phyloP scores from a whole-genome alignment of 2,797 vertebrate species.

The Neosalanx taihuensis region DNA sequence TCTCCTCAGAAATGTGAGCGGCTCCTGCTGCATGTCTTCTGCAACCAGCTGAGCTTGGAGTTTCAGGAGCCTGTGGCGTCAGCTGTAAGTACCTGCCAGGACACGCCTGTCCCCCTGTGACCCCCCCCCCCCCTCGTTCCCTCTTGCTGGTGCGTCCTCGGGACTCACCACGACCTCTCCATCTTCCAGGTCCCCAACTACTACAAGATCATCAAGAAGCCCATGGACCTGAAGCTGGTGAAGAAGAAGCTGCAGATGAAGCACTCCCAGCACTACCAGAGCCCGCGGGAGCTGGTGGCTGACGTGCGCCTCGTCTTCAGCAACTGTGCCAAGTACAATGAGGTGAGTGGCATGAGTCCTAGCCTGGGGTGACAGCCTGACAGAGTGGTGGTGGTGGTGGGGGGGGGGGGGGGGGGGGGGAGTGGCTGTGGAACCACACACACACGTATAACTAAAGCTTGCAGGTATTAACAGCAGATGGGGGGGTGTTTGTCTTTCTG shows the following conservation, averaged over 20 bases:
- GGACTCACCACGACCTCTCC: neutral
- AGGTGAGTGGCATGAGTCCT: constrained; percentile 88
- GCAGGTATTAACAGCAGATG: neutral
- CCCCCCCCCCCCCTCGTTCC: too few relatives aligned
- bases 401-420: neutral
- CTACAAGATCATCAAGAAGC: constrained; percentile 98
- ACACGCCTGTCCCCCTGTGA: neutral
- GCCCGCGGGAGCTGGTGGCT: constrained; percentile 87
- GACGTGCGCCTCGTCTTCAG: constrained; percentile 95
- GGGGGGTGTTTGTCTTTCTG: constrained; percentile 17
- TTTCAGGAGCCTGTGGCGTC: constrained; percentile 93
- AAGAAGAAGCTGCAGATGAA: constrained; percentile 93
- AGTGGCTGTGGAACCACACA: neutral
- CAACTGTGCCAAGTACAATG: constrained; percentile 99
- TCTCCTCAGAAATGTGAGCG: constrained; percentile 89
- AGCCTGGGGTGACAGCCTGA: neutral
- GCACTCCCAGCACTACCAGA: constrained; percentile 90
- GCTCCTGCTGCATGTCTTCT: constrained; percentile 92
- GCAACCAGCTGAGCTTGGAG: constrained; percentile 95
- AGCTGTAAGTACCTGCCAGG: constrained; percentile 81
- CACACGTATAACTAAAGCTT: neutral
- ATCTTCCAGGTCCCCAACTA: constrained; percentile 93
- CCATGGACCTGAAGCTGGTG: constrained; percentile 96
- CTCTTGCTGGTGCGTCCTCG: too few relatives aligned
- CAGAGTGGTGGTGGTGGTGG: neutral